Percentiles rank a stretch among this genome's conserved stretches.
Evolutionary conservation across 1,140 invertebrate genomes (phyloP).

Genomic region (Polyergus mexicanus): DNA sequence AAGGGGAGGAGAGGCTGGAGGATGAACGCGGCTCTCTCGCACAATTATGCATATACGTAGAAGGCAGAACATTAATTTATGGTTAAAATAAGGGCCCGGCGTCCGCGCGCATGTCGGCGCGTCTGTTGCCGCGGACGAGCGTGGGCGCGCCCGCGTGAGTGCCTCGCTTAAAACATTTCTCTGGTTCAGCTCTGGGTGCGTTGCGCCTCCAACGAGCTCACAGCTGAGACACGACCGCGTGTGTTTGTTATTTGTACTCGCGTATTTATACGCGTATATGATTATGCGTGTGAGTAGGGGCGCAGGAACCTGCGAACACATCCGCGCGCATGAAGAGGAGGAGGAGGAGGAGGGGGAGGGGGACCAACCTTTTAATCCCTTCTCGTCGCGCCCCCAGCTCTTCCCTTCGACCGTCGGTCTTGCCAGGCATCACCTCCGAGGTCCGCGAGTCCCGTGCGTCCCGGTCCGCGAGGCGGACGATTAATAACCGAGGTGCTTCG

Average conservation of each 20-base stretch:
- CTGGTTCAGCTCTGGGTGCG: slow-evolving; percentile 80
- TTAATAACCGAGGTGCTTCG: slow-evolving; percentile 86
- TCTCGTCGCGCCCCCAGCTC: slow-evolving; percentile 29
- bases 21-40: slow-evolving; percentile 67
- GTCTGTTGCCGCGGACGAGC: slow-evolving; percentile 83
- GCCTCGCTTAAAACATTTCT: slow-evolving; percentile 86
- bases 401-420: slow-evolving; percentile 44
- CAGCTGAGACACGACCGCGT: slow-evolving; percentile 78
- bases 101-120: slow-evolving; percentile 85
- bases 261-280: slow-evolving; percentile 78
- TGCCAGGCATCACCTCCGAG: slow-evolving; percentile 34
- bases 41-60: slow-evolving; percentile 85
- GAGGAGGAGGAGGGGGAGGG: background rate
- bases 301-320: slow-evolving; percentile 6
- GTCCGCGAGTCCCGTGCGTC: slow-evolving; percentile 23
- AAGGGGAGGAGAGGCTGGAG: background rate
- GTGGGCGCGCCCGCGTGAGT: slow-evolving; percentile 83
- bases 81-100: slow-evolving; percentile 84
- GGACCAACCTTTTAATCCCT: slow-evolving; percentile 66
- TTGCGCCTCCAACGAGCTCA: slow-evolving; percentile 70
- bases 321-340: slow-evolving; percentile 17
- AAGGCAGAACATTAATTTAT: slow-evolving; percentile 86
- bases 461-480: slow-evolving; percentile 77
- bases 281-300: slow-evolving; percentile 36
- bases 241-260: slow-evolving; percentile 86